A percentile compares a stretch with the other conserved stretches of the same genome.
Evolutionary conservation across 2,888 invertebrate genomes (phyloP).

Genomic region (Pterostichus madidus): DNA sequence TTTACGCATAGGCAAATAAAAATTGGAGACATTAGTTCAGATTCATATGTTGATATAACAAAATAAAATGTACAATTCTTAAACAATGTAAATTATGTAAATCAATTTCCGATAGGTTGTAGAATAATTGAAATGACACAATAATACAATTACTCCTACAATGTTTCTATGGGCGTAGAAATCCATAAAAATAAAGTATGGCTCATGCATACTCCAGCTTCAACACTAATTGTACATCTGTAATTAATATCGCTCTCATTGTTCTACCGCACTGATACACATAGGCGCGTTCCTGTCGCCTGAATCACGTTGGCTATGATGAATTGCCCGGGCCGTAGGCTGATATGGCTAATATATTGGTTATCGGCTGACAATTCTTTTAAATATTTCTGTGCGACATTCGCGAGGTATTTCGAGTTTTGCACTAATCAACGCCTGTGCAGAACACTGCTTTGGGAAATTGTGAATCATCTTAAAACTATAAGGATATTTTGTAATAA

Average conservation of each 20-base stretch:
- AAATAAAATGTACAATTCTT: too few relatives aligned
- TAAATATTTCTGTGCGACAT: conserved; percentile 27
- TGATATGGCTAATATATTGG: conserved; percentile 23
- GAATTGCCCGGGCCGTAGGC: conserved; percentile 41
- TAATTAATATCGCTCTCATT: conserved; percentile 29
- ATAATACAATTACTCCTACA: not conserved
- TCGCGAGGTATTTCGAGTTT: not conserved
- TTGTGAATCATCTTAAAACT: conserved; percentile 13
- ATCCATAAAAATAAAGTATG: conserved; percentile 15
- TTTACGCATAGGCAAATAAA: too few relatives aligned
- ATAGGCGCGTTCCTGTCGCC: conserved; percentile 14
- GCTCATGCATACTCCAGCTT: not conserved
- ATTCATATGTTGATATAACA: too few relatives aligned
- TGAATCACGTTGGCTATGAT: conserved; percentile 35
- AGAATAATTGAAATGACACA: not conserved
- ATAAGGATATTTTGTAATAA: not conserved
- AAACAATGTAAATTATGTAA: not conserved
- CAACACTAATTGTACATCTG: conserved; percentile 3
- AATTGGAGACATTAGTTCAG: too few relatives aligned
- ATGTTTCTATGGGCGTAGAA: conserved; percentile 2
- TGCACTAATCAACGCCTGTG: conserved; percentile 6
- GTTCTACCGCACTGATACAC: conserved; percentile 8
- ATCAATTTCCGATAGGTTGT: not conserved
- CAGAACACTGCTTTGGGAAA: not conserved
- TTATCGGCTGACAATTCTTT: conserved; percentile 42